Evolutionary conservation across 2,888 invertebrate species (phyloP).

Genomic region (Xanthia togata): DNA sequence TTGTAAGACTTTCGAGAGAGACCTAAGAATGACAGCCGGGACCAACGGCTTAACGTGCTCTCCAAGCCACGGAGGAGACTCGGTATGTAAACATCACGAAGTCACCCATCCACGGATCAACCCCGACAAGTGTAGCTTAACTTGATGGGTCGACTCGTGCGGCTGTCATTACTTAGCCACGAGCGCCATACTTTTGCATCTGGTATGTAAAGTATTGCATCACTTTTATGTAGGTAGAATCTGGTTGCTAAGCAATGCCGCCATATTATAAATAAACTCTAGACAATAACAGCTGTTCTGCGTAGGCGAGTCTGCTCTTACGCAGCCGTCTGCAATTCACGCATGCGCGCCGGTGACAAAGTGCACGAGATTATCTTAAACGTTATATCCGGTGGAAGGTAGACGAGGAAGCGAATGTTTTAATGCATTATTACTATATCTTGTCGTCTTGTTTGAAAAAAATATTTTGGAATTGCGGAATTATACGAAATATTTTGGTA

Average conservation of each 20-base stretch:
- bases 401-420: slow-evolving; percentile 12
- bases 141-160: too few species aligned
- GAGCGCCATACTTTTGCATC: background rate
- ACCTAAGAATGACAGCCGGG: too few species aligned
- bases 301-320: slow-evolving; percentile 49
- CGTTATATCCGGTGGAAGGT: slow-evolving; percentile 45
- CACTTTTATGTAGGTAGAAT: background rate
- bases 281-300: slow-evolving; percentile 15
- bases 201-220: background rate
- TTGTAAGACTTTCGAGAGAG: too few species aligned
- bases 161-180: too few species aligned
- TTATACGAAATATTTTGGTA: background rate
- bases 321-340: slow-evolving; percentile 15
- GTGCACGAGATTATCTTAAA: slow-evolving; percentile 47
- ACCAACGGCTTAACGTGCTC: too few species aligned
- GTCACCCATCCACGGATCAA: too few species aligned
- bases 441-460: background rate
- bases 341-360: slow-evolving; percentile 21
- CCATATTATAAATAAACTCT: slow-evolving; percentile 32
- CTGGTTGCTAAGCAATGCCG: slow-evolving; percentile 44
- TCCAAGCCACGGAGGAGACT: too few species aligned
- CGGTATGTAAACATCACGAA: too few species aligned
- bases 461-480: background rate
- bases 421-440: slow-evolving; percentile 4
- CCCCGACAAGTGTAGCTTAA: too few species aligned